These are phyloP conservation scores for Sebastes trivittatus DNA, from an alignment of 2,797 vertebrate genomes.

Conservation along the genomic window DNA sequence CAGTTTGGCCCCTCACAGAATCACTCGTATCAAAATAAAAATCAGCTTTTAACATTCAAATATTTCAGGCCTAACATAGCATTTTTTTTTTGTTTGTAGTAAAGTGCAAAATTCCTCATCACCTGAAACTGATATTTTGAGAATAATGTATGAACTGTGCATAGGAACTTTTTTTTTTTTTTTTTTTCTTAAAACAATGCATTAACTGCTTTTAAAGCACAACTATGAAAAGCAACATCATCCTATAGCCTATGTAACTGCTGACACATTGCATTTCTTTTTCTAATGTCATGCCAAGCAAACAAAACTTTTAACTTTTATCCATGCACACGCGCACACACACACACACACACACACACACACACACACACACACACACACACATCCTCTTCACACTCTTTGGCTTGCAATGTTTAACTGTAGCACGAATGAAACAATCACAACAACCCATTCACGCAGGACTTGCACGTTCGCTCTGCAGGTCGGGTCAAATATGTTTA, in stretches of 20 bases:
- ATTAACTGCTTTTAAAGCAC: constrained; percentile 43
- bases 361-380: not conserved
- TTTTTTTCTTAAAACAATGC: constrained; percentile 25
- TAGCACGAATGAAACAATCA: constrained; percentile 5
- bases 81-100: constrained; percentile 15
- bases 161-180: constrained; percentile 48
- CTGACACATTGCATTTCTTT: not conserved
- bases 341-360: not conserved
- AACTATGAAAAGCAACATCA: constrained; percentile 37
- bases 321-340: constrained; percentile 1
- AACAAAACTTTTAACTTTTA: constrained; percentile 1
- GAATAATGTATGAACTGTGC: constrained; percentile 39
- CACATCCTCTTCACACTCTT: constrained; percentile 44
- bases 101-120: constrained; percentile 68
- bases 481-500: not conserved
- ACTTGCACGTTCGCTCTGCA: not conserved
- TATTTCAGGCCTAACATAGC: constrained; percentile 31
- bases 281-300: constrained; percentile 47
- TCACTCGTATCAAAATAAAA: constrained; percentile 52
- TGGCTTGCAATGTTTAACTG: constrained; percentile 51
- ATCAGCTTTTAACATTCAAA: constrained; percentile 53
- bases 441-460: not conserved
- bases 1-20: constrained; percentile 47
- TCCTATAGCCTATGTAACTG: not conserved
- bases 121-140: constrained; percentile 49